Conservation (phyloP, 2,888 invertebrate species). For the Alloplasta piceator region DNA sequence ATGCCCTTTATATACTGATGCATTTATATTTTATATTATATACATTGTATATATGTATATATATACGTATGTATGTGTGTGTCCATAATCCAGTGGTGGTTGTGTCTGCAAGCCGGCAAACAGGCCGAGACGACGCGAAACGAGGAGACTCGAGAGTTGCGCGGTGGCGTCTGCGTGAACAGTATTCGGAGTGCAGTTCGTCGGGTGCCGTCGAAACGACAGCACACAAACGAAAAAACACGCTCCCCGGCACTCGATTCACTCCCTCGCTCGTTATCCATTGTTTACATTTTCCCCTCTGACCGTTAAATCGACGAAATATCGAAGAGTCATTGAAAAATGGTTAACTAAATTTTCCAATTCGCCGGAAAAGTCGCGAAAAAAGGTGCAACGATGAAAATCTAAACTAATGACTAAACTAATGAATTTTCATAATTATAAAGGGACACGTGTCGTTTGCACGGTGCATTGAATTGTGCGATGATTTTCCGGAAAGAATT, state of each 20-base stretch:
- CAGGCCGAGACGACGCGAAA: slow-evolving; percentile 60
- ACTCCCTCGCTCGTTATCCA: not conserved
- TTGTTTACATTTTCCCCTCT: not conserved
- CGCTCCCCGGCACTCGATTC: slow-evolving; percentile 20
- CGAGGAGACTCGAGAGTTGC: slow-evolving; percentile 61
- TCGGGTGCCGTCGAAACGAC: slow-evolving; percentile 76
- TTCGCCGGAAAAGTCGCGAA: not conserved
- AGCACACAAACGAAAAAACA: slow-evolving; percentile 60
- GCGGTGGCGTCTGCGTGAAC: slow-evolving; percentile 74
- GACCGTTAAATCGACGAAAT: not conserved
- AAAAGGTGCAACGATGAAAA: slow-evolving; percentile 22
- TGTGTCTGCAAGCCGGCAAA: slow-evolving; percentile 50
- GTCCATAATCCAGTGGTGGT: not conserved
- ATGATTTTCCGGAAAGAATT: not conserved
- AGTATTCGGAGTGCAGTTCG: slow-evolving; percentile 74
- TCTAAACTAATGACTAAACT: slow-evolving; percentile 9
- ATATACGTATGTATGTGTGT: not conserved
- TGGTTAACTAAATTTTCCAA: slow-evolving; percentile 1
- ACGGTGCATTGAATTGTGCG: not conserved
- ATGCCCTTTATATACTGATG: slow-evolving; percentile 28
- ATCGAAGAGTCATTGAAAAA: not conserved
- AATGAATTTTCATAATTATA: not conserved
- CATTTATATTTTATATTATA: not conserved
- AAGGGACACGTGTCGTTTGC: slow-evolving; percentile 14
- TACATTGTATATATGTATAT: slow-evolving; percentile 3